Conservation (phyloP, 1,140 invertebrate genomes). For the Aethina tumida region DNA sequence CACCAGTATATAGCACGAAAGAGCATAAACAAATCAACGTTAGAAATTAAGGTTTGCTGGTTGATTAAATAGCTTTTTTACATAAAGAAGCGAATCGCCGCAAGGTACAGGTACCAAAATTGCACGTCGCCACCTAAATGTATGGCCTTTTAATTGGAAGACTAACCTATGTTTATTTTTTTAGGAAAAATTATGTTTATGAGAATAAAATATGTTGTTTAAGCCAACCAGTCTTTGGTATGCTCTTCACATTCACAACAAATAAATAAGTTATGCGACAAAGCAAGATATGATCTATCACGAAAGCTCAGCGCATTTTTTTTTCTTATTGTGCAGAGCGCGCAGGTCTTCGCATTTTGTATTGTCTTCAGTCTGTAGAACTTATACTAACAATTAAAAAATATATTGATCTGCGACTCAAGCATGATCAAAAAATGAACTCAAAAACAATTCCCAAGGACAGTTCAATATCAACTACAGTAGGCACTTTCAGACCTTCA, state of each 20-base stretch:
- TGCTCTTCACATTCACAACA: conserved; percentile 30
- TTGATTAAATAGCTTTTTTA: background rate
- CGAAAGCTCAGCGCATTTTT: conserved; percentile 30
- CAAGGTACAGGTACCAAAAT: too few species aligned
- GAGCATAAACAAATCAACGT: background rate
- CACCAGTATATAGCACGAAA: conserved; percentile 1
- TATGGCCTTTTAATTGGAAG: background rate
- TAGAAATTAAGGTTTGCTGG: background rate
- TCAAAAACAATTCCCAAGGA: conserved; percentile 32
- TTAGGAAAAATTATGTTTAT: conserved; percentile 1
- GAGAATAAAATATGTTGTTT: conserved; percentile 18
- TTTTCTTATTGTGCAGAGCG: conserved; percentile 27
- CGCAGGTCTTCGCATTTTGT: conserved; percentile 32
- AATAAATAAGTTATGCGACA: conserved; percentile 30
- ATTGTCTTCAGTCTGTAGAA: conserved; percentile 38
- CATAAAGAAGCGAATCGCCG: background rate
- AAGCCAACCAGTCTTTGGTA: conserved; percentile 33
- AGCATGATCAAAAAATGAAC: conserved; percentile 33
- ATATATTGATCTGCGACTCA: conserved; percentile 36
- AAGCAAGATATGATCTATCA: conserved; percentile 36
- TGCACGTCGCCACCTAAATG: too few species aligned
- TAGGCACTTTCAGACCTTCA: conserved; percentile 37
- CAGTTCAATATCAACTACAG: conserved; percentile 35
- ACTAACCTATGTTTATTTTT: background rate
- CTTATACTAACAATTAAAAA: conserved; percentile 37